Conservation (phyloP, 2,797 vertebrate genomes). For the Molothrus ater region DNA sequence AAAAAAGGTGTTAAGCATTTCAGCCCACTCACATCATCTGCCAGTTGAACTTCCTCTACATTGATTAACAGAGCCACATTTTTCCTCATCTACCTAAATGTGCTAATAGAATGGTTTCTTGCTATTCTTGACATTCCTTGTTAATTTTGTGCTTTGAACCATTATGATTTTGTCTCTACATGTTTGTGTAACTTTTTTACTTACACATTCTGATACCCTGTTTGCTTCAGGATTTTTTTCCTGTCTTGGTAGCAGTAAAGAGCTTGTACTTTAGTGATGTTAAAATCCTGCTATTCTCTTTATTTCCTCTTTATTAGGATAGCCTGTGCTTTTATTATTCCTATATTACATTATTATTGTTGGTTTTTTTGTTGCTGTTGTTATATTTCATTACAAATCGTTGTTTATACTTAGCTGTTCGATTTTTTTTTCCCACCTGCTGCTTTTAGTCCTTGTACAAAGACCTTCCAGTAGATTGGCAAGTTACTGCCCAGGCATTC, state of each 20-base stretch:
- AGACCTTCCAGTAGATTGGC: neutral
- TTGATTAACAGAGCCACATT: constrained; percentile 6
- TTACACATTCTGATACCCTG: neutral
- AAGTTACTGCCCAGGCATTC: neutral
- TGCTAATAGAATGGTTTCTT: neutral
- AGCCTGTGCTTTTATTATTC: neutral
- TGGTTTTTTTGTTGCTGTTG: neutral
- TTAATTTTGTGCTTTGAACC: neutral
- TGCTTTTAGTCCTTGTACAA: neutral
- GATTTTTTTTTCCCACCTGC: neutral
- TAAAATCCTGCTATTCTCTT: neutral
- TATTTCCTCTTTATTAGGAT: neutral
- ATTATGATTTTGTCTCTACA: neutral
- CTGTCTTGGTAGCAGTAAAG: neutral
- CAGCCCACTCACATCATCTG: constrained; percentile 41
- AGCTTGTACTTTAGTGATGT: neutral
- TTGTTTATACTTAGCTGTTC: neutral
- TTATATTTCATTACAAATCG: neutral
- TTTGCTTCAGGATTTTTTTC: neutral
- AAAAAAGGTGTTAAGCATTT: constrained; percentile 32
- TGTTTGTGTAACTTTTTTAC: neutral
- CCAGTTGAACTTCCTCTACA: constrained; percentile 22
- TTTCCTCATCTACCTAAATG: neutral
- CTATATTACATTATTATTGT: neutral
- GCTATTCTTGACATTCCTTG: neutral